A percentile compares a stretch with the other conserved stretches of the same genome.
Evolutionary conservation across 2,888 invertebrate species (phyloP).

Genomic region (Chymomyza fuscimana): DNA sequence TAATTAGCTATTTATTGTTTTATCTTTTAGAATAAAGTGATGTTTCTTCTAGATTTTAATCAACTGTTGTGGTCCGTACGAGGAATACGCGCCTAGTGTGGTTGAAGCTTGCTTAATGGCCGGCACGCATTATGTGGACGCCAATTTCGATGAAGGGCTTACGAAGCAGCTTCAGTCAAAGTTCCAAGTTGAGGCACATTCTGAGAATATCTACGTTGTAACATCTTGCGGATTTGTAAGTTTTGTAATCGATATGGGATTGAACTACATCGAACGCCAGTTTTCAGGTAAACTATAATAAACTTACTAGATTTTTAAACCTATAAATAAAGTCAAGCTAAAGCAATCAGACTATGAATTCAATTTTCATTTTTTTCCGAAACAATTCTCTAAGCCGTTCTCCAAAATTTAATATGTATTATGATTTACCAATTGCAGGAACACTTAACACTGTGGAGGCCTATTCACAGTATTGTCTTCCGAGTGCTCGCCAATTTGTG

Average conservation of each 20-base stretch:
- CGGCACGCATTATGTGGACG: constrained; percentile 19
- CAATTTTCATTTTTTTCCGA: too few relatives aligned
- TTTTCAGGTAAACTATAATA: background rate
- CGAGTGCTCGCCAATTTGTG: background rate
- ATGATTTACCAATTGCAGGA: background rate
- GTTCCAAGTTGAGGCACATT: background rate
- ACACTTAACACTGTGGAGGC: constrained; percentile 4
- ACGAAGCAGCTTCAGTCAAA: background rate
- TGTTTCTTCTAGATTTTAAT: background rate
- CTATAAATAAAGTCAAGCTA: too few relatives aligned
- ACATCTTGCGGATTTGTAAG: constrained; percentile 20
- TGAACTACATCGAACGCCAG: constrained; percentile 5
- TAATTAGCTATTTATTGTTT: background rate
- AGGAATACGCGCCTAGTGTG: background rate
- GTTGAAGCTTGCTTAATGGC: constrained; percentile 8
- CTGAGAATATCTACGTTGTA: constrained; percentile 6
- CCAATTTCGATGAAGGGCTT: constrained; percentile 9
- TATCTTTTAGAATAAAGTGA: background rate
- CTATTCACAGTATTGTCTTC: constrained; percentile 3
- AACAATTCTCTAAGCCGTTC: background rate
- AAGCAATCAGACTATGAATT: too few relatives aligned
- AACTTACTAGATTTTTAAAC: background rate
- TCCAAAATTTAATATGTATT: too few relatives aligned
- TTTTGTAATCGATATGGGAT: constrained; percentile 18
- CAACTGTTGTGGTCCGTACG: constrained; percentile 21